Evolutionary conservation across 2,113 vertebrate genomes (phyloP), one percentile per base, ranked within the genome.

Genomic region (Xyrauchen texanus): DNA sequence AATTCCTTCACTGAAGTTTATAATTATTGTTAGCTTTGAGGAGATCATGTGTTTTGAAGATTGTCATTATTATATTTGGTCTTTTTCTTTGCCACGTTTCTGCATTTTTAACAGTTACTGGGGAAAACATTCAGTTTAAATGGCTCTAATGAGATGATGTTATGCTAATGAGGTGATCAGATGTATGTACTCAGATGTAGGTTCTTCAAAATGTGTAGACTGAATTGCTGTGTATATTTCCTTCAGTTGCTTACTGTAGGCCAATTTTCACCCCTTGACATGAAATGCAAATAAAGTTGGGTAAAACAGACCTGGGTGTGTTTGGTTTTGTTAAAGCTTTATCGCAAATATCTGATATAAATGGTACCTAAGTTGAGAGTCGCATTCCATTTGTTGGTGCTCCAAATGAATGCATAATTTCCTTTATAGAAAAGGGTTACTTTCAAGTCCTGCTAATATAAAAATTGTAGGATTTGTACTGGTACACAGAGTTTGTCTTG

Each of bases 241-340:
- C 81, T 84, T 47, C 51, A 62, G 77, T 78, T 81, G 82, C 83
- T 84, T 82, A 78, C 76, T 79, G 76, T 84, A 84, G 21, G 21
- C 21, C 72, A 84, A 55, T 81, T 79, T 84, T 82, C 80, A 81
- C 83, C 79, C 82, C 82, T 84, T 84, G 82, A 84, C 69, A 81
- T 84, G 83, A 84, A 84, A 81, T 53, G 53, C 79, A 81, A 83
- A 81, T 70, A 84, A 84, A 84, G 49, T 73, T 77, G 81, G 70
- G 63, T 34, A 74, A 81, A 68, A 78, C 68, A 70, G 61, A 46
- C 7, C 6, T 0, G 34, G 15, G 74, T 45, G 0, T 65, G 61
- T 16, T 42, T 52, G 8, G 9, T 1, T 60, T 77, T 51, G 21
- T 34, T 34, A 34, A 34, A 34, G 21, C 21, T 34, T 34, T 34